These are phyloP conservation scores for Anthophora plumipes DNA, from an alignment of 2,888 invertebrate genomes.

Conservation along the genomic window DNA sequence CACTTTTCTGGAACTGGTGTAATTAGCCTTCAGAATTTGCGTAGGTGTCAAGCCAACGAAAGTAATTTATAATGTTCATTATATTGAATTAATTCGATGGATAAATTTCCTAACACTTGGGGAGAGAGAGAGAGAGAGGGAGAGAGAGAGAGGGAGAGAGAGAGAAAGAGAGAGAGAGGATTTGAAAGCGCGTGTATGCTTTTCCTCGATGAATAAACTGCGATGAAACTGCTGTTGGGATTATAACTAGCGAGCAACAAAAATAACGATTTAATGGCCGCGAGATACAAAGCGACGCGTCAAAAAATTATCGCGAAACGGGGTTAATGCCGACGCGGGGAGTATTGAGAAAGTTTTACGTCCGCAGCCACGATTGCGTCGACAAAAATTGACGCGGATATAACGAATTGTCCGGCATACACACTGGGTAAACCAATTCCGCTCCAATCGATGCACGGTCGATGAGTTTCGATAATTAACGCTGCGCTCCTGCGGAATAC, in stretches of 20 bases:
- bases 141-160: too few relatives aligned
- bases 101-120: conserved; percentile 39
- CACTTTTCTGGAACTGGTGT: conserved; percentile 27
- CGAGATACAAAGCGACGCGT: conserved; percentile 19
- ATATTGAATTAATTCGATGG: conserved; percentile 50
- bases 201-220: conserved; percentile 32
- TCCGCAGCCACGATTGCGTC: not conserved
- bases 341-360: conserved; percentile 22
- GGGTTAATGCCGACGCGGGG: conserved; percentile 9
- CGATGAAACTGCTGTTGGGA: conserved; percentile 30
- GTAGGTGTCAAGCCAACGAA: conserved; percentile 44
- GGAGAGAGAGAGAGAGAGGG: too few relatives aligned
- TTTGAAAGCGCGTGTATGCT: too few relatives aligned
- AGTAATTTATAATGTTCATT: conserved; percentile 53
- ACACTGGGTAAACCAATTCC: not conserved
- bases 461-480: not conserved
- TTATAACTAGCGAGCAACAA: conserved; percentile 37
- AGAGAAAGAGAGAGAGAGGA: too few relatives aligned
- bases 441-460: not conserved
- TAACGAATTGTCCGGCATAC: not conserved
- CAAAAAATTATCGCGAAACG: conserved; percentile 23
- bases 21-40: conserved; percentile 54
- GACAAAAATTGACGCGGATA: conserved; percentile 1
- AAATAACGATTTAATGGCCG: conserved; percentile 38
- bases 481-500: not conserved